Evolutionary conservation across 2,113 vertebrate species (phyloP), one percentile per base, ranked within the genome.

Genomic region (Chaenocephalus aceratus): DNA sequence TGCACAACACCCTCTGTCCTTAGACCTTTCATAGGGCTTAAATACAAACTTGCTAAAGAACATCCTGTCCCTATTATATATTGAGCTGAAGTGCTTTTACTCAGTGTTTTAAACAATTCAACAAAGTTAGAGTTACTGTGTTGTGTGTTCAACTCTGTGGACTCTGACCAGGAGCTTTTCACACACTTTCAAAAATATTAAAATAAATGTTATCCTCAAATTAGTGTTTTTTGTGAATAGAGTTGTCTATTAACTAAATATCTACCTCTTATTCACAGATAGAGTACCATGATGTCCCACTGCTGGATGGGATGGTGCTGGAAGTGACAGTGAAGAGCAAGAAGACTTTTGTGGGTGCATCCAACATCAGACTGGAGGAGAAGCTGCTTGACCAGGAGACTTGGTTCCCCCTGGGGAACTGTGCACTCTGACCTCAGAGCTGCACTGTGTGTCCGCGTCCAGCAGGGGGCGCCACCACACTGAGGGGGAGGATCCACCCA

Each of bases 301-400:
- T 94, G 13, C 92, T 96, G 45, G 79, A 91, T 57, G 95, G 94
- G 77, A 91, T 6, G 23, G 63, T 95, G 21, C 92, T 98, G 91
- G 95, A 95, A 83, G 92, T 97, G 26, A 93, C 93, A 3, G 96
- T 97, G 82, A 96, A 96, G 88, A 97, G 96, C 88, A 96, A 86
- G 90, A 95, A 93, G 68, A 61, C 68, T 0, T 96, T 95, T 34
- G 87, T 97, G 73, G 96, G 94, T 67, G 94, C 94, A 16, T 90
- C 96, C 72, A 96, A 94, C 84, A 95, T 97, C 52, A 93, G 77
- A 21, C 93, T 96, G 88, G 93, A 89, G 26, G 82, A 85, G 0
- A 72, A 94, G 65, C 63, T 72, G 18, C 88, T 97, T 15, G 90
- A 95, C 74, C 92, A 94, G 88, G 96, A 96, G 69, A 92, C 83